Evolutionary conservation across 1,140 invertebrate species (phyloP), one percentile per base, ranked within the genome.

Genomic region (Tribolium madens): DNA sequence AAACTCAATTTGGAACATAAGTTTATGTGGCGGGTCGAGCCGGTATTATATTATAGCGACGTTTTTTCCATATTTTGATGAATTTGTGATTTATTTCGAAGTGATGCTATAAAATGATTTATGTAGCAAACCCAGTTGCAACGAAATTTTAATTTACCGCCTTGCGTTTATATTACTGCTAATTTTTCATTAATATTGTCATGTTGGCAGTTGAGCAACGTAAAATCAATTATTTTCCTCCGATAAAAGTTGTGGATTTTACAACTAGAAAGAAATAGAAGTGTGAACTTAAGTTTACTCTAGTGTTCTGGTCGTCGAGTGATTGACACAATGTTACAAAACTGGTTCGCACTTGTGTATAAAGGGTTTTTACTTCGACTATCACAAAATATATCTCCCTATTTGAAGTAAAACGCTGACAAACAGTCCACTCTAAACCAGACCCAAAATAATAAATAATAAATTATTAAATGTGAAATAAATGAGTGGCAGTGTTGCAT

Each of bases 1-100:
- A 26, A 64, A 64, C 57, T 64, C 57, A 42, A 64, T 64, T 64
- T 64, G 31, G 57, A n/a, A 42, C 31, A 64, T 42, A 26, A 64
- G 21, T 64, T 64, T 64, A 33, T 64, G 17, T 10, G 18, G 17
- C 17, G 21, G 57, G 21, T 64, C 18, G 57, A 60, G 17, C 17
- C 53, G 26, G 3, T 60, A 10, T 60, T 60, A 60, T 60, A 60
- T 60, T 60, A 60, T 60, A 26, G 26, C 53, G 15, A 9, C 7
- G 57, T 0, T 64, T 64, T 36, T 64, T 33, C 26, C 14, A 3
- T 18, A 33, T 18, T 64, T 3, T 33, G 26, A 64, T 64, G n/a
- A 64, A 64, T 64, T 64, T 64, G 57, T 64, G 57, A 64, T 64
- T 64, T 64, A 64, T 64, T 14, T 64, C 3, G 13, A 13, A 3